These are phyloP conservation scores for Paradoxurus hermaphroditus DNA, from an alignment of 2,113 vertebrate species.

Conservation along the genomic window DNA sequence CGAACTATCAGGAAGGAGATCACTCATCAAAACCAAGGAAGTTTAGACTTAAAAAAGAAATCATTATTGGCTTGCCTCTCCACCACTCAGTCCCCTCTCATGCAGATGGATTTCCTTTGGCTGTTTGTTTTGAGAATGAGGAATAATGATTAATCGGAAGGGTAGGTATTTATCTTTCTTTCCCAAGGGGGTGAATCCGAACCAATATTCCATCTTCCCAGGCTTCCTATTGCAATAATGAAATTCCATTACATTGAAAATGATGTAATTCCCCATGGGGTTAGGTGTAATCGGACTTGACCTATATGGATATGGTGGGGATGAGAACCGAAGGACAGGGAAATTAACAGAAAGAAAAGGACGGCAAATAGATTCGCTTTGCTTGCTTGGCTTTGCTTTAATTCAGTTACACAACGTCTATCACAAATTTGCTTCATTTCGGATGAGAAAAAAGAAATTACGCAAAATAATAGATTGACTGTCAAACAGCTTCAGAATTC, in stretches of 20 bases:
- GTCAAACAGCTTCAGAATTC: conserved; percentile 35
- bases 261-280: not conserved
- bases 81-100: not conserved
- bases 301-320: not conserved
- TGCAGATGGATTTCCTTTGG: conserved; percentile 12
- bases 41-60: conserved; percentile 13
- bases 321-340: not conserved
- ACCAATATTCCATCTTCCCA: not conserved
- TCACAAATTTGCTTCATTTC: conserved; percentile 39
- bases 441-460: conserved; percentile 42
- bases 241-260: conserved; percentile 68
- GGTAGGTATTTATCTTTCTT: conserved; percentile 17
- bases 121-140: conserved; percentile 23
- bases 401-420: not conserved
- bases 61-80: not conserved
- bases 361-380: not conserved
- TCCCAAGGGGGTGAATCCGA: not conserved
- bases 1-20: not conserved
- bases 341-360: not conserved
- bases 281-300: not conserved
- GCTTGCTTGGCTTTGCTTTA: not conserved
- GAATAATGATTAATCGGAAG: not conserved
- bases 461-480: conserved; percentile 41
- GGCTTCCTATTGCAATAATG: conserved; percentile 48
- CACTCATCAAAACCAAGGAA: conserved; percentile 9